Percentiles rank a stretch among this genome's conserved stretches.
Evolutionary conservation across 1,140 invertebrate genomes (phyloP).

Genomic region (Drosophila bocki): DNA sequence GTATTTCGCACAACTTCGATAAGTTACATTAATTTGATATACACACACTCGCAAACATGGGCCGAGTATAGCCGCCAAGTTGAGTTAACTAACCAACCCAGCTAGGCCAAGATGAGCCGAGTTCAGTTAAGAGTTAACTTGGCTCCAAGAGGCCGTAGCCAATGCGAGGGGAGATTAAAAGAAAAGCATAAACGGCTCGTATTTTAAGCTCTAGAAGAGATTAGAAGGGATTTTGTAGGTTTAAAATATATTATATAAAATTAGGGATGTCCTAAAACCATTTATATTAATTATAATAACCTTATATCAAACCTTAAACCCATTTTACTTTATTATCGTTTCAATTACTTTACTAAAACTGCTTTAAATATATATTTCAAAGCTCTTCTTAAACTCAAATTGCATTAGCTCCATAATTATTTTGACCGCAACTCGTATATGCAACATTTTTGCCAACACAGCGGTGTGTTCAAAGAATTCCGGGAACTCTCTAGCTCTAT

Average conservation of each 20-base stretch:
- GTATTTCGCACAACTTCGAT: slow-evolving; percentile 78
- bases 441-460: slow-evolving; percentile 67
- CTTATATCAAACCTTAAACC: neutral
- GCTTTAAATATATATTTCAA: neutral
- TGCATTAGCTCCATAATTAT: slow-evolving; percentile 7
- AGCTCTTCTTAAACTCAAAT: neutral
- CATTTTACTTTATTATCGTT: too few species aligned
- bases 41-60: slow-evolving; percentile 48
- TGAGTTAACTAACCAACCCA: slow-evolving; percentile 53
- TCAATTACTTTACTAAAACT: neutral
- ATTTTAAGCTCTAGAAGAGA: too few species aligned
- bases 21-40: slow-evolving; percentile 83
- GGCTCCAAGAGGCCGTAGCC: slow-evolving; percentile 23
- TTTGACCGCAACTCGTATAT: slow-evolving; percentile 23
- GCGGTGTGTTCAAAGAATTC: slow-evolving; percentile 74
- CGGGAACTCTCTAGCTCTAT: slow-evolving; percentile 46
- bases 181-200: too few species aligned
- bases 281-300: too few species aligned
- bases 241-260: neutral
- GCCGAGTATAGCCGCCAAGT: slow-evolving; percentile 48
- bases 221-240: neutral
- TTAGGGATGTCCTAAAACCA: too few species aligned
- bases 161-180: slow-evolving; percentile 43
- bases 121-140: slow-evolving; percentile 3
- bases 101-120: slow-evolving; percentile 12